Conservation (phyloP, 2,797 vertebrate genomes). For the Hozukius guyotensis region DNA sequence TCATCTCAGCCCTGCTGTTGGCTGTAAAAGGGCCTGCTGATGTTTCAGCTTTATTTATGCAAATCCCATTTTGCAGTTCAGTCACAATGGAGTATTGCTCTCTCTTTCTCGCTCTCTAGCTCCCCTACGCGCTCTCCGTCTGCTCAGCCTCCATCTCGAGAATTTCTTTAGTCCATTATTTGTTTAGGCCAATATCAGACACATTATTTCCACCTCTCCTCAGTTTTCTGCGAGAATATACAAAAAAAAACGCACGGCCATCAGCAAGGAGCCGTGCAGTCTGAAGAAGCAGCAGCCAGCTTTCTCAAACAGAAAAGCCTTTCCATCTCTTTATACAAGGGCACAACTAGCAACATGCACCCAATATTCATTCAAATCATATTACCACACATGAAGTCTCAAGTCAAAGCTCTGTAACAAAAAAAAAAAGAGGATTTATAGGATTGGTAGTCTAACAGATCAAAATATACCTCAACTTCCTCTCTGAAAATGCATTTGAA, state of each 20-base stretch:
- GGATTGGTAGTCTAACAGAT: not conserved
- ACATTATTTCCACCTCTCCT: slow-evolving; percentile 62
- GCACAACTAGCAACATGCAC: not conserved
- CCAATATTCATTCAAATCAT: slow-evolving; percentile 25
- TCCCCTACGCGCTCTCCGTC: slow-evolving; percentile 58
- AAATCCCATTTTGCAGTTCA: slow-evolving; percentile 85
- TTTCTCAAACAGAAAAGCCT: not conserved
- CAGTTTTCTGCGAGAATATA: slow-evolving; percentile 53
- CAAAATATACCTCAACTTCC: not conserved
- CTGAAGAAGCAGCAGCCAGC: slow-evolving; percentile 16
- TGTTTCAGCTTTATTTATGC: slow-evolving; percentile 84
- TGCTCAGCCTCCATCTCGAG: slow-evolving; percentile 73
- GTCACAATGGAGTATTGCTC: slow-evolving; percentile 75
- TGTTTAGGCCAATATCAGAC: slow-evolving; percentile 67
- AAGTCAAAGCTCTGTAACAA: not conserved
- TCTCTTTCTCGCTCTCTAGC: slow-evolving; percentile 53
- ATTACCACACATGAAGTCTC: not conserved
- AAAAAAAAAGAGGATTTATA: not conserved
- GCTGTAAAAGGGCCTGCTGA: slow-evolving; percentile 75
- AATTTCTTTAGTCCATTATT: slow-evolving; percentile 67
- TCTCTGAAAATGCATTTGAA: not conserved
- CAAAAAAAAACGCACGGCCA: slow-evolving; percentile 6
- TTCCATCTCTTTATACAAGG: slow-evolving; percentile 11
- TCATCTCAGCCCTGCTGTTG: slow-evolving; percentile 70
- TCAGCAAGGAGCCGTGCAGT: slow-evolving; percentile 1